phyloP scores from a whole-genome alignment of 2,113 vertebrate genomes.

The Carettochelys insculpta region DNA sequence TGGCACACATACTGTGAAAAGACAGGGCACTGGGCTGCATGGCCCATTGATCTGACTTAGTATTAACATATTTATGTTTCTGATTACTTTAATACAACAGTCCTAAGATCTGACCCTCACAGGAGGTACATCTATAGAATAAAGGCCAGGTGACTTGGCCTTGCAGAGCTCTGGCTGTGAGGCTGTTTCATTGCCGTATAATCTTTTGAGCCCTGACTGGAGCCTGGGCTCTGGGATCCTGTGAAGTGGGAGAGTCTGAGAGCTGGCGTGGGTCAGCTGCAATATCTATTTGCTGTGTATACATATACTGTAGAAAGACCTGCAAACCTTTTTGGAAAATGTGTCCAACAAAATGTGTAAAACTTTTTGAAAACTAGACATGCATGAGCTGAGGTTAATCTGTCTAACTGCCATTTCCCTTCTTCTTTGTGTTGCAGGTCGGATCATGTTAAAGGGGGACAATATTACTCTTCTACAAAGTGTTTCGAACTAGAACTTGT shows the following conservation, averaged over 20 bases:
- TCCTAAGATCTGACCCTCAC: neutral
- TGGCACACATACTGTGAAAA: neutral
- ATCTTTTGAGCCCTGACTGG: too few species aligned
- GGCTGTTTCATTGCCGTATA: too few species aligned
- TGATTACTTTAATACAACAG: accelerated
- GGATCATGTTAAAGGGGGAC: slow-evolving; percentile 98
- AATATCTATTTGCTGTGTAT: neutral
- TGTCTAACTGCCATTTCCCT: neutral
- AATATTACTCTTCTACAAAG: slow-evolving; percentile 98
- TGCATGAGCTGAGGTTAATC: neutral
- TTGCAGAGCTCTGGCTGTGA: too few species aligned
- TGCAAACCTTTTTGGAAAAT: accelerated
- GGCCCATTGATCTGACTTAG: neutral
- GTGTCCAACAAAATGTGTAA: neutral
- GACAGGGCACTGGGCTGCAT: neutral
- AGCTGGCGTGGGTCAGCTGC: neutral
- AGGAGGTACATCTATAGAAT: neutral
- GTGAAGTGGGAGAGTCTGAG: too few species aligned
- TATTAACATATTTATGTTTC: neutral
- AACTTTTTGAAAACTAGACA: neutral
- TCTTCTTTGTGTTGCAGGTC: slow-evolving; percentile 80
- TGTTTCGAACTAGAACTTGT: slow-evolving; percentile 83
- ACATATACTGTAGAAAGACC: accelerated
- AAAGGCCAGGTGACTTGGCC: neutral
- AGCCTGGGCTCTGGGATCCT: too few species aligned